Evolutionary conservation across 1,140 invertebrate genomes (phyloP).

Genomic region (Helicoverpa armigera): DNA sequence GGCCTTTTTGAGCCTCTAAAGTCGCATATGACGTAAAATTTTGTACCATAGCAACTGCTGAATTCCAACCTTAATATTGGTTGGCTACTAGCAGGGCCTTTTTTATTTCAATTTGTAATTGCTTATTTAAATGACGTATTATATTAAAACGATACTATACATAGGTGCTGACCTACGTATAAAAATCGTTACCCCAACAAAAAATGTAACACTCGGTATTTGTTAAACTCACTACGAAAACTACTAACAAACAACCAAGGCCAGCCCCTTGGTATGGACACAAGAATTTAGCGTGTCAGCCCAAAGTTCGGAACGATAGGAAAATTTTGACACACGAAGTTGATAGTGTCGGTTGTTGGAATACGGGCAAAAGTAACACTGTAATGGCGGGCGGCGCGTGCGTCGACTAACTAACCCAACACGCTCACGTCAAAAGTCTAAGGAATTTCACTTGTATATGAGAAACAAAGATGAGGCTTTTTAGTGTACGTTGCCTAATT

Average conservation of each 20-base stretch:
- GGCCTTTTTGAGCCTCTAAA: background rate
- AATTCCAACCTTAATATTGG: background rate
- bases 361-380: conserved; percentile 46
- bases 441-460: conserved; percentile 77
- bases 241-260: conserved; percentile 52
- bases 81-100: too few relatives aligned
- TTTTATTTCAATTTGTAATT: too few relatives aligned
- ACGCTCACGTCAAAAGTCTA: conserved; percentile 67
- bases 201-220: conserved; percentile 39
- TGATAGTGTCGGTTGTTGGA: conserved; percentile 44
- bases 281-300: conserved; percentile 22
- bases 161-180: background rate
- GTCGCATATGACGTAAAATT: background rate
- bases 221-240: conserved; percentile 52
- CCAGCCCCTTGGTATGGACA: conserved; percentile 32
- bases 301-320: conserved; percentile 30
- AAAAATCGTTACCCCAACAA: conserved; percentile 22
- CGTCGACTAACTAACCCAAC: conserved; percentile 63
- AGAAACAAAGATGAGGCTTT: conserved; percentile 72
- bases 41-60: background rate
- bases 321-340: conserved; percentile 14
- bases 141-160: too few relatives aligned
- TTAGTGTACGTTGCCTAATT: conserved; percentile 75
- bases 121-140: too few relatives aligned
- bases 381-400: conserved; percentile 58